These are phyloP conservation scores for Cebidichthys violaceus DNA, from an alignment of 2,113 vertebrate genomes.

Conservation along the genomic window DNA sequence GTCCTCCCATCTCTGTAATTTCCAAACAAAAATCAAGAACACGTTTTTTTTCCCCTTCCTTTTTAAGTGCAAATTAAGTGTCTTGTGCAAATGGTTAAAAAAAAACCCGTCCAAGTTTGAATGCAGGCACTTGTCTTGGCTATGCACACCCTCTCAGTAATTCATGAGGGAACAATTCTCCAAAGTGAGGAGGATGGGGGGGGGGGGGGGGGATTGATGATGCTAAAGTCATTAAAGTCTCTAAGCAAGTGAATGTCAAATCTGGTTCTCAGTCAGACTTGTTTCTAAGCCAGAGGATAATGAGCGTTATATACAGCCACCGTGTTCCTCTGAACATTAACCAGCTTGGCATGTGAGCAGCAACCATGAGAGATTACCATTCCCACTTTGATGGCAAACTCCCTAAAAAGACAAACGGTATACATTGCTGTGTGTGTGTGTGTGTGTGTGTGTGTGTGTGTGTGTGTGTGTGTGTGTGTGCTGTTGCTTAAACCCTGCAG, in stretches of 20 bases:
- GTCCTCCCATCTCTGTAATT: not conserved
- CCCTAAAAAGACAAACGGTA: constrained; percentile 11
- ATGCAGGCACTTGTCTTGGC: constrained; percentile 63
- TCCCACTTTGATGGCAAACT: constrained; percentile 18
- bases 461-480: no score
- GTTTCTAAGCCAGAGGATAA: constrained; percentile 61
- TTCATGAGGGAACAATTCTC: constrained; percentile 77
- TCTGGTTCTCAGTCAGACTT: constrained; percentile 70
- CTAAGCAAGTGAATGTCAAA: constrained; percentile 74
- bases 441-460: no score
- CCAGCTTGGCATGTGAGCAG: constrained; percentile 10
- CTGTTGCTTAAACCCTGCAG: constrained; percentile 3
- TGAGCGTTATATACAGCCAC: constrained; percentile 42
- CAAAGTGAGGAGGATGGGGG: constrained; percentile 44
- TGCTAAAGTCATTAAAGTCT: constrained; percentile 76
- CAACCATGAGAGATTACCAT: constrained; percentile 17
- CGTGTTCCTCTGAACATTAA: constrained; percentile 42
- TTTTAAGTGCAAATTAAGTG: constrained; percentile 41
- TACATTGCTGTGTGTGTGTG: not conserved
- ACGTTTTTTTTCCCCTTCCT: not conserved
- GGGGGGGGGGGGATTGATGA: constrained; percentile 53
- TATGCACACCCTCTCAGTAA: constrained; percentile 73
- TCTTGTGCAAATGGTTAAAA: constrained; percentile 29
- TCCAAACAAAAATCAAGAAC: constrained; percentile 32
- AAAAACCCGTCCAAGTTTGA: constrained; percentile 30